phyloP scores from a whole-genome alignment of 2,113 vertebrate genomes.

The Caranx melampygus region DNA sequence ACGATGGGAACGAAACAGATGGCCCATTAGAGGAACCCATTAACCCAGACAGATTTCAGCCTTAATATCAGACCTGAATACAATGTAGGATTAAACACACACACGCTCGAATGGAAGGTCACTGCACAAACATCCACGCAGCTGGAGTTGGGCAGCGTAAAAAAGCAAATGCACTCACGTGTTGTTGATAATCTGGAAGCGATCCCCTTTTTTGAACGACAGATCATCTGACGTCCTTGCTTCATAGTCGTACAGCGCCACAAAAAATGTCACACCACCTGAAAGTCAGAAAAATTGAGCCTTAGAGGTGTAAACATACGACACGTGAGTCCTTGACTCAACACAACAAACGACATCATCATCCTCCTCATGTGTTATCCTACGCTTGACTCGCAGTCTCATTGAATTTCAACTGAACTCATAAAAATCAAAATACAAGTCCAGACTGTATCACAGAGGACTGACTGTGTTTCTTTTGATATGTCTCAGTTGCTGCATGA shows the following conservation, averaged over 20 bases:
- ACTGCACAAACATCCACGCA: conserved; percentile 8
- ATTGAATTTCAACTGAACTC: neutral
- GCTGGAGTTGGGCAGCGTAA: neutral
- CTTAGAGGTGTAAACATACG: neutral
- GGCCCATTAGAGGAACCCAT: conserved; percentile 73
- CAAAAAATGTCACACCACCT: conserved; percentile 98
- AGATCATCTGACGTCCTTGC: conserved; percentile 97
- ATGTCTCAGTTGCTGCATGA: conserved; percentile 3
- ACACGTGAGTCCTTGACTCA: neutral
- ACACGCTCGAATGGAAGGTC: neutral
- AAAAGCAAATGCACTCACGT: conserved; percentile 88
- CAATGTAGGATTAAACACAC: conserved; percentile 65
- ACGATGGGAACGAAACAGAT: conserved; percentile 69
- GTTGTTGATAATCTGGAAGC: conserved; percentile 99
- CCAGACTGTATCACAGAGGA: neutral
- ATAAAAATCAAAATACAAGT: neutral
- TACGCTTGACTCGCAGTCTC: neutral
- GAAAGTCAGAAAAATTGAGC: conserved; percentile 15
- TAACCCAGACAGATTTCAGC: conserved; percentile 73
- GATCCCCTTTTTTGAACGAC: conserved; percentile 98
- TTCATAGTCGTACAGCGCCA: conserved; percentile 99
- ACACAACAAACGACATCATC: neutral
- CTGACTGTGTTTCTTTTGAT: neutral
- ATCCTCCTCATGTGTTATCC: neutral
- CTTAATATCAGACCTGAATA: conserved; percentile 64